Conservation (phyloP, 2,797 vertebrate species). For the Sciaenops ocellatus region DNA sequence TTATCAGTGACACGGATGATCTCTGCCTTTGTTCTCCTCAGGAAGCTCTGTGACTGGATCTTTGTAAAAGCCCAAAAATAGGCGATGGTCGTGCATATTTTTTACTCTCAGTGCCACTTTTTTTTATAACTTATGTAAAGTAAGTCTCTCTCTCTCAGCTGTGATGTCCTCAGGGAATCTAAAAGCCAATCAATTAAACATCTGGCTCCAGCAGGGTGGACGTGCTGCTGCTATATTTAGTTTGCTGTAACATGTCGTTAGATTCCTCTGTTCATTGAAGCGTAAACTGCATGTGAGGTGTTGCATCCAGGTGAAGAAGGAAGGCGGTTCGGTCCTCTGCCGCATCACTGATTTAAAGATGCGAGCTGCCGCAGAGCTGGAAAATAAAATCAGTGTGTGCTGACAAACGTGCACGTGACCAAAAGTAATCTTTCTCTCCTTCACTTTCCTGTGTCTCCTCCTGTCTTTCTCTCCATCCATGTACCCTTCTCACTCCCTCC, state of each 20-base stretch:
- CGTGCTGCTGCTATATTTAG: constrained; percentile 53
- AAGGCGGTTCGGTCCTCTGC: constrained; percentile 4
- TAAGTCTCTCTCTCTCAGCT: constrained; percentile 17
- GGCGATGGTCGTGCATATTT: neutral
- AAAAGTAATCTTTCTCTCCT: constrained; percentile 82
- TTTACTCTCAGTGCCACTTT: constrained; percentile 14
- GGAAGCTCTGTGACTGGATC: constrained; percentile 14
- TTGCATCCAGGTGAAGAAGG: constrained; percentile 44
- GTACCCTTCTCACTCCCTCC: constrained; percentile 61
- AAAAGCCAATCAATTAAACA: constrained; percentile 71
- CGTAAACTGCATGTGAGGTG: constrained; percentile 27
- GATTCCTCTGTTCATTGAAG: constrained; percentile 25
- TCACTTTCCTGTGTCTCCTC: constrained; percentile 73
- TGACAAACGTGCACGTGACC: constrained; percentile 60
- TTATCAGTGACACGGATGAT: neutral
- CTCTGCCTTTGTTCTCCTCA: neutral
- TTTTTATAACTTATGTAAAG: constrained; percentile 1
- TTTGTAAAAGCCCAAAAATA: constrained; percentile 12
- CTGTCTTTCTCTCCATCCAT: constrained; percentile 69
- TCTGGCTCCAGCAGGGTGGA: constrained; percentile 35
- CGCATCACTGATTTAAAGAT: constrained; percentile 10
- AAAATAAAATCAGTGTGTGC: constrained; percentile 13
- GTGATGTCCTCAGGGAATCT: constrained; percentile 46
- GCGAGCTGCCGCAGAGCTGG: constrained; percentile 1
- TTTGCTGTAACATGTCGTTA: constrained; percentile 18